Base-by-base conservation (phyloP, 1,140 invertebrate genomes). In the Hyposmocoma kahamanoa region DNA sequence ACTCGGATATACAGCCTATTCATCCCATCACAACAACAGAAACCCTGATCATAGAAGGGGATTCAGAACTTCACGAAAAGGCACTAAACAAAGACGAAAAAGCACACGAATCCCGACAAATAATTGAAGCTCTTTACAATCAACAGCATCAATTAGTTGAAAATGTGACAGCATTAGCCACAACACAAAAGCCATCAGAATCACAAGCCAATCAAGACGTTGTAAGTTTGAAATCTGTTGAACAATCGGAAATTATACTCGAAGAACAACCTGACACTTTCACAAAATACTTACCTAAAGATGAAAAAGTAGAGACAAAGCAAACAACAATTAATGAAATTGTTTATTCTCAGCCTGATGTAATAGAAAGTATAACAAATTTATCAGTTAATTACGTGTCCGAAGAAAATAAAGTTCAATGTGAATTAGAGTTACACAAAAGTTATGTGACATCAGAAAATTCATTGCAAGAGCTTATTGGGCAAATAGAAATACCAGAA, bases 21-120 rank as follows among this genome's bases (percentile, higher is more conserved):
- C 61, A 54, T 17, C 75, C 80, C 50, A 57, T 86, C 20, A 78
- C 69, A 30, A 87, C 77, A 19, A 63, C 60, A 53, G 70, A 75
- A 53, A 76, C 62, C n/a, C 50, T 80, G 34, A 52, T 58, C n/a
- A 47, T 73, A 17, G 75, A 82, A 62, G 59, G 32, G 8, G 32
- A 36, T 8, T 15, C 32, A 36, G 32, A 36, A 36, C 18, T 36
- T 36, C 13, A 36, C 2, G 18, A 36, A 6, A 30, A n/a, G 10
- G 15, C 18, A 10, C 15, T 17, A 43, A 18, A 28, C 22, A 59
- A 51, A 41, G 42, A 22, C 45, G 68, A 60, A 59, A 69, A 15
- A 26, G 72, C 62, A 43, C 45, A 43, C 42, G 42, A 60, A 48
- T 50, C 47, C 11, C 56, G 61, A 34, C 30, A 61, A 9, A 21